phyloP scores from a whole-genome alignment of 2,888 invertebrate genomes.

The Ophion slaviceki region DNA sequence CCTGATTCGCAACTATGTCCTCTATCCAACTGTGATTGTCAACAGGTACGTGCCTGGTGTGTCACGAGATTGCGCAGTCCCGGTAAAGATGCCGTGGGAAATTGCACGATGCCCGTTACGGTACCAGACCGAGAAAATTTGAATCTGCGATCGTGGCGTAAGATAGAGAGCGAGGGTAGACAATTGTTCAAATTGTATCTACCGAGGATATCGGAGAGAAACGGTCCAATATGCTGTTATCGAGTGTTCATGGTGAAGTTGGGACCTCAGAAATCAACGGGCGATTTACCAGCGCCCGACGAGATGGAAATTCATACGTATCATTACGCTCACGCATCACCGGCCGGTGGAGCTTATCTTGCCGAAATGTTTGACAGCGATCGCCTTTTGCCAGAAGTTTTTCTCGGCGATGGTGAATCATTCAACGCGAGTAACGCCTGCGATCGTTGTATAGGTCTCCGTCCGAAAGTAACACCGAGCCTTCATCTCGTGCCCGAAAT shows the following conservation, averaged over 20 bases:
- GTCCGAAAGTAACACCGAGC: conserved; percentile 80
- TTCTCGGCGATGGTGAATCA: conserved; percentile 89
- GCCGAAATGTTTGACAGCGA: conserved; percentile 93
- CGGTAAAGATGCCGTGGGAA: conserved; percentile 87
- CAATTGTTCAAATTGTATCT: conserved; percentile 91
- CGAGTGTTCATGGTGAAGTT: conserved; percentile 92
- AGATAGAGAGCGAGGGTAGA: conserved; percentile 87
- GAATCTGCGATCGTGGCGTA: conserved; percentile 87
- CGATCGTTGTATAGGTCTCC: conserved; percentile 84
- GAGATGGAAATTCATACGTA: conserved; percentile 90
- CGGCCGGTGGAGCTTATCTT: conserved; percentile 90
- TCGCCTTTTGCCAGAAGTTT: conserved; percentile 87
- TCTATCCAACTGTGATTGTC: not conserved
- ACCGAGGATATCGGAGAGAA: conserved; percentile 92
- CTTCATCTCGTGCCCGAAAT: conserved; percentile 77
- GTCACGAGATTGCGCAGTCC: conserved; percentile 90
- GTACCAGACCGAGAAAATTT: conserved; percentile 88
- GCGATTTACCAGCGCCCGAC: conserved; percentile 88
- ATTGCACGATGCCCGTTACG: conserved; percentile 90
- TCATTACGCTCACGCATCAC: conserved; percentile 89
- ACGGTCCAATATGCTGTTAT: conserved; percentile 95
- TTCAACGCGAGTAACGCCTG: conserved; percentile 81
- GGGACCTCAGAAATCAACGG: conserved; percentile 86
- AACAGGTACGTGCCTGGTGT: conserved; percentile 86
- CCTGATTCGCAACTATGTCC: not conserved